phyloP scores from a whole-genome alignment of 2,113 vertebrate species.

The Gobiocypris rarus region DNA sequence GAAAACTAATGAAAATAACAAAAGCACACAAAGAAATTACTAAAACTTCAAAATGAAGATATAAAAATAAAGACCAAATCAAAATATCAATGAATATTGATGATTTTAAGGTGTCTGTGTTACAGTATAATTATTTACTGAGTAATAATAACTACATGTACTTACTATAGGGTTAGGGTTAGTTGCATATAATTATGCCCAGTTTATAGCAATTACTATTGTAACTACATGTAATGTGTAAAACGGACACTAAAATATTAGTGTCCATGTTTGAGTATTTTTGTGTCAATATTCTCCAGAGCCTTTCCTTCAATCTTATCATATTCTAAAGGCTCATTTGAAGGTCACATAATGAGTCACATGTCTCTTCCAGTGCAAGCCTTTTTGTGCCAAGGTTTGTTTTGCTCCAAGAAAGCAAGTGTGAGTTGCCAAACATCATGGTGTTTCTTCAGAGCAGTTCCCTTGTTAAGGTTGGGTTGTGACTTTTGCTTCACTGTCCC shows the following conservation, averaged over 20 bases:
- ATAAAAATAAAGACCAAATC: too few relatives aligned
- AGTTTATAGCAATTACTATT: too few relatives aligned
- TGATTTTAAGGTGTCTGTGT: too few relatives aligned
- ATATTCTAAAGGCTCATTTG: neutral
- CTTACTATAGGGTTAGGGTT: too few relatives aligned
- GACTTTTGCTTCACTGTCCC: constrained; percentile 2
- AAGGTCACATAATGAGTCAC: constrained; percentile 17
- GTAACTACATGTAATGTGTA: too few relatives aligned
- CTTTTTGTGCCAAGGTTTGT: constrained; percentile 1
- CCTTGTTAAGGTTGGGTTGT: constrained; percentile 27
- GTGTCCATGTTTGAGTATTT: constrained; percentile 48
- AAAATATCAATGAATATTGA: too few relatives aligned
- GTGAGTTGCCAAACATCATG: neutral
- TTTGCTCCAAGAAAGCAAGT: neutral
- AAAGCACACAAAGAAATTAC: too few relatives aligned
- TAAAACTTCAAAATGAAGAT: too few relatives aligned
- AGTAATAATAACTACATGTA: too few relatives aligned
- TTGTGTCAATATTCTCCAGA: constrained; percentile 18
- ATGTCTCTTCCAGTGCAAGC: neutral
- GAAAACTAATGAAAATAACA: too few relatives aligned
- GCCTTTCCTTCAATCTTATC: neutral
- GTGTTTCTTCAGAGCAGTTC: constrained; percentile 14
- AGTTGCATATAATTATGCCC: too few relatives aligned
- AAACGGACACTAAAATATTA: constrained; percentile 41
- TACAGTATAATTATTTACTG: too few relatives aligned